Conservation (phyloP, 1,140 invertebrate species). For the Drosophila simulans region DNA sequence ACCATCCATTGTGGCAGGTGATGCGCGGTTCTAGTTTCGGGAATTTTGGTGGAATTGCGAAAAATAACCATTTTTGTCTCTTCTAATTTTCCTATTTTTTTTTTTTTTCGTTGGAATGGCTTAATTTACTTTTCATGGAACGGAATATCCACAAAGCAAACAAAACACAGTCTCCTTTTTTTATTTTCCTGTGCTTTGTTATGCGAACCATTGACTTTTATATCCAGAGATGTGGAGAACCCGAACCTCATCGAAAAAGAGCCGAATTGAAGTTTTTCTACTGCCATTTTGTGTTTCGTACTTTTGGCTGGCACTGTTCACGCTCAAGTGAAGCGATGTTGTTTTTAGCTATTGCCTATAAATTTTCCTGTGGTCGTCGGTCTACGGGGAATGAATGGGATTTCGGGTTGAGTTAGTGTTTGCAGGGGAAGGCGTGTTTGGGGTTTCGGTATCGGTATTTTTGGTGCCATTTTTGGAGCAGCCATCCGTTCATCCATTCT, state of each 20-base stretch:
- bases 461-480: conserved; percentile 55
- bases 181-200: conserved; percentile 48
- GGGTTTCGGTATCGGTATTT: conserved; percentile 47
- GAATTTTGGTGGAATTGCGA: conserved; percentile 35
- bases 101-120: conserved; percentile 54
- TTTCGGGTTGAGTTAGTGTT: conserved; percentile 48
- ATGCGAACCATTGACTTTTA: conserved; percentile 73
- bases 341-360: conserved; percentile 74
- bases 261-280: conserved; percentile 30
- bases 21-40: conserved; percentile 38
- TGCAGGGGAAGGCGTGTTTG: not conserved
- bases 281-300: conserved; percentile 26
- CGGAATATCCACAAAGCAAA: conserved; percentile 40
- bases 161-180: conserved; percentile 25
- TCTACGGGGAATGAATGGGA: conserved; percentile 40
- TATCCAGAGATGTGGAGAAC: conserved; percentile 47
- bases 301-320: conserved; percentile 69
- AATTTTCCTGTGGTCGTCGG: conserved; percentile 62
- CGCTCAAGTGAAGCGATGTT: conserved; percentile 78
- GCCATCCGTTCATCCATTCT: conserved; percentile 40
- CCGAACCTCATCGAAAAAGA: conserved; percentile 32
- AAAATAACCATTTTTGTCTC: conserved; percentile 45
- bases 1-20: conserved; percentile 60
- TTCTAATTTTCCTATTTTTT: conserved; percentile 42
- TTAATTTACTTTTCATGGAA: conserved; percentile 76